Percentiles rank a stretch among this genome's conserved stretches.
These are phyloP conservation scores for Agrochola macilenta DNA, from an alignment of 2,888 invertebrate species.

Conservation along the genomic window DNA sequence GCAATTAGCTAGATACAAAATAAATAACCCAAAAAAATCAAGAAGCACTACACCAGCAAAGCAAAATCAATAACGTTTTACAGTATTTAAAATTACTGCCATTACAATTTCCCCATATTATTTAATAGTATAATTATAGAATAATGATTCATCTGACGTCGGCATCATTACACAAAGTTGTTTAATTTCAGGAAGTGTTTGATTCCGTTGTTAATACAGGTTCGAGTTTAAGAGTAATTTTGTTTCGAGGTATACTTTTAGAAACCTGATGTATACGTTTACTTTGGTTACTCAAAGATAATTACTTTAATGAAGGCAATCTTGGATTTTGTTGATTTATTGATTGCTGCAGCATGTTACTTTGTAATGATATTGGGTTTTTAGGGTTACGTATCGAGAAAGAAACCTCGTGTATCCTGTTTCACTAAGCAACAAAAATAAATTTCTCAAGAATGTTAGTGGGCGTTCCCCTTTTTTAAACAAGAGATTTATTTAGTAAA, in stretches of 20 bases:
- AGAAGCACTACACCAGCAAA: background rate
- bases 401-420: no score
- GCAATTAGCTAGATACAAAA: background rate
- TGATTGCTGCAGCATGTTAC: constrained; percentile 43
- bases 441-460: background rate
- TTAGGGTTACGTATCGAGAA: no score
- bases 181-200: constrained; percentile 67
- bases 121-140: constrained; percentile 62
- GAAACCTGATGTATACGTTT: constrained; percentile 47
- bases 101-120: constrained; percentile 54
- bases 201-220: constrained; percentile 49
- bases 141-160: constrained; percentile 49
- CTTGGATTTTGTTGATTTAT: constrained; percentile 53
- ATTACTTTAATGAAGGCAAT: constrained; percentile 60
- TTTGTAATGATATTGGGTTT: constrained; percentile 34
- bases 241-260: constrained; percentile 51
- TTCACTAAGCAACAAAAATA: background rate
- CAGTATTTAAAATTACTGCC: constrained; percentile 48
- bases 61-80: constrained; percentile 42
- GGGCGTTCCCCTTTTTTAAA: background rate
- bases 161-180: constrained; percentile 60
- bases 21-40: background rate
- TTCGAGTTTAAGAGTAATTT: constrained; percentile 58
- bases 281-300: constrained; percentile 56
- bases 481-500: background rate